phyloP scores from a whole-genome alignment of 2,113 vertebrate species.

The Plecotus auritus region DNA sequence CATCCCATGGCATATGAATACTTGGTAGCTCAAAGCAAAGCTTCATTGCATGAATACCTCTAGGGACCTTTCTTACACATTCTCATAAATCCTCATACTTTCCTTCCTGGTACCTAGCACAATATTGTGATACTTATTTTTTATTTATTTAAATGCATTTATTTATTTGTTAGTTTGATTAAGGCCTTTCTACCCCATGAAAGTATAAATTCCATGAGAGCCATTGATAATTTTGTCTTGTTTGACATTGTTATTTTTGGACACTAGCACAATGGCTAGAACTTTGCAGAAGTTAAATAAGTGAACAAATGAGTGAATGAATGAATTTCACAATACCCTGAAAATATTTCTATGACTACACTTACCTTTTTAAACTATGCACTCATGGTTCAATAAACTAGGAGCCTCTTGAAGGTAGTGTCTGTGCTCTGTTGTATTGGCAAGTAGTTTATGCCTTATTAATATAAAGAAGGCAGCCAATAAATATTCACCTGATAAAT shows the following conservation, averaged over 20 bases:
- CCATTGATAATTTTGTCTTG: neutral
- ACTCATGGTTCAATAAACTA: neutral
- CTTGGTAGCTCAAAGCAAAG: neutral
- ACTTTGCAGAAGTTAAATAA: neutral
- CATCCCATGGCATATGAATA: too few species aligned
- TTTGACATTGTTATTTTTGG: neutral
- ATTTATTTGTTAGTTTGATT: neutral
- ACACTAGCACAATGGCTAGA: neutral
- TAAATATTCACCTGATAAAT: neutral
- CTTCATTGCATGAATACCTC: neutral
- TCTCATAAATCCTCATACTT: neutral
- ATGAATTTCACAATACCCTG: neutral
- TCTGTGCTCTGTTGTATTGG: neutral
- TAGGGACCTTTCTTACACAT: neutral
- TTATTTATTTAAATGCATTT: neutral
- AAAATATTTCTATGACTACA: neutral
- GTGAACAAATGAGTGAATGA: neutral
- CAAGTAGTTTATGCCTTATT: neutral
- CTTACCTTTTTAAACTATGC: neutral
- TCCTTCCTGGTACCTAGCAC: neutral
- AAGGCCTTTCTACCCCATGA: neutral
- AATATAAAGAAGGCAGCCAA: neutral
- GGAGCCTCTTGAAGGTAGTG: neutral
- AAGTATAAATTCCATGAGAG: neutral
- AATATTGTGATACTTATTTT: neutral